Evolutionary conservation across 2,888 invertebrate species (phyloP), one percentile per base, ranked within the genome.

Genomic region (Blastobasis adustella): DNA sequence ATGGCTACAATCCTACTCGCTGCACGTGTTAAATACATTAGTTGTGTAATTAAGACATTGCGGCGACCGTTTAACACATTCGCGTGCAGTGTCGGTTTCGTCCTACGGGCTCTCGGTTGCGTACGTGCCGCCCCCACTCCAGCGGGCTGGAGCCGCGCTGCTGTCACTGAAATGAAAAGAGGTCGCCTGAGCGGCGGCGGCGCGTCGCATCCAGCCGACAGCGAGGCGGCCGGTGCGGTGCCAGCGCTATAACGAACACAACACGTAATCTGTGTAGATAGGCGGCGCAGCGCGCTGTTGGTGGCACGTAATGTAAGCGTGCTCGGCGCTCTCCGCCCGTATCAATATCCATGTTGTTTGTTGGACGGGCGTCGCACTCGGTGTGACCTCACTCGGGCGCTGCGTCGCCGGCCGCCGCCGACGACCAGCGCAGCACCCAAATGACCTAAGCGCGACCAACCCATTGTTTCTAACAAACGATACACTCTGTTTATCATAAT

Each of bases 141-240:
- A 69, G 68, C 73, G 63, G 63, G 62, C 59, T 58, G 57, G 55
- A 63, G 59, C 62, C 61, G 66, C 71, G 69, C 71, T 71, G 68
- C 71, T 76, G 82, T 82, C 79, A 78, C 78, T 82, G 79, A 78
- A 84, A 80, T 71, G 73, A 76, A 87, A 85, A 86, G 84, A 86
- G 86, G 84, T 84, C 86, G 82, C 62, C 66, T 72, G 74, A 74
- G 79, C 69, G 73, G 71, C 76, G 74, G 55, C 48, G 51, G 40
- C 63, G 60, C 67, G 66, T 68, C 72, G 67, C 70, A 72, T 72
- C 71, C 77, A 73, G 75, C 77, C 81, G 77, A 82, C 82, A 77
- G 71, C 67, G 76, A 73, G 69, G 66, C 58, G 63, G 66, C 65
- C 49, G 23, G 23, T 23, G 63, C 63, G 61, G 65, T 71, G 70